phyloP scores from a whole-genome alignment of 2,888 invertebrate genomes.

The Lasius fuliginosus region DNA sequence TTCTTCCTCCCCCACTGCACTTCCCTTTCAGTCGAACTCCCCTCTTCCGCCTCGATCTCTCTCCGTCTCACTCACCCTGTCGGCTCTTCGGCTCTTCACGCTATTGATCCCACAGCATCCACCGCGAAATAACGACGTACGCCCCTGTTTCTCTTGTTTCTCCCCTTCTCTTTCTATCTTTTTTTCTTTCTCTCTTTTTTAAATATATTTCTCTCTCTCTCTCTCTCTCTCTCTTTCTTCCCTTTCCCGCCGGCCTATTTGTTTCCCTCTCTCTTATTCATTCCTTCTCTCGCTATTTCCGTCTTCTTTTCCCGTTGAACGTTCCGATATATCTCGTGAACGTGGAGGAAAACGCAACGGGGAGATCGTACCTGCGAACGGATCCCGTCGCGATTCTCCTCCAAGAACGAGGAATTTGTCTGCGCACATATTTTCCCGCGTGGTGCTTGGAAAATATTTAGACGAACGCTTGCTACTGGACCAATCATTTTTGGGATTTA shows the following conservation, averaged over 20 bases:
- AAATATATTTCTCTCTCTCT: neutral
- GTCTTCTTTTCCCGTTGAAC: constrained; percentile 41
- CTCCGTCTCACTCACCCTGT: constrained; percentile 72
- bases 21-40: constrained; percentile 57
- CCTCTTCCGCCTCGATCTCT: constrained; percentile 65
- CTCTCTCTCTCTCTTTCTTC: constrained; percentile 29
- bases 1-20: constrained; percentile 44
- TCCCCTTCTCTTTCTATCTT: constrained; percentile 45
- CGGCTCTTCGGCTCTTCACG: constrained; percentile 83
- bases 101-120: constrained; percentile 86
- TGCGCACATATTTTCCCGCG: constrained; percentile 21
- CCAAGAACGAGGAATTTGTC: constrained; percentile 50
- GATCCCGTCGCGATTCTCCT: constrained; percentile 41
- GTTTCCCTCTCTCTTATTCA: constrained; percentile 11
- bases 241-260: constrained; percentile 32
- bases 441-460: constrained; percentile 8
- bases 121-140: constrained; percentile 86
- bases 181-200: constrained; percentile 34
- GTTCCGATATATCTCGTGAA: constrained; percentile 50
- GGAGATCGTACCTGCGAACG: constrained; percentile 54
- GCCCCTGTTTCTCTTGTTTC: constrained; percentile 76
- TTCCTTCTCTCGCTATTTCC: constrained; percentile 23
- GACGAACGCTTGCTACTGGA: neutral
- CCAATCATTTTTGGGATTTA: constrained; percentile 1
- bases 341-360: constrained; percentile 48